Evolutionary conservation across 2,888 invertebrate species (phyloP).

Genomic region (Hydroisotoma schaefferi): DNA sequence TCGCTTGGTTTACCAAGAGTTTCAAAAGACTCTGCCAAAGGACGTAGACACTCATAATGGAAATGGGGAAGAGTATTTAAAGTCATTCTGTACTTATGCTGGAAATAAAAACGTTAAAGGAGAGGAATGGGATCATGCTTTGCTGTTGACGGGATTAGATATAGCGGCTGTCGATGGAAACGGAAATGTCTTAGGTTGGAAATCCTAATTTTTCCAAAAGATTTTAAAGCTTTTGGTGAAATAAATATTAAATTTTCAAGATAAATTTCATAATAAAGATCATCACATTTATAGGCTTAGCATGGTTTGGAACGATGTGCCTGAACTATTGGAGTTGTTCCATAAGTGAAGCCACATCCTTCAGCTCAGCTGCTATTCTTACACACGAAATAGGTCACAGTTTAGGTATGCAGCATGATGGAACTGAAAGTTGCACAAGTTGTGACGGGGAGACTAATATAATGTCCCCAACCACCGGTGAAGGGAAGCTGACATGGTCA

Average conservation of each 20-base stretch:
- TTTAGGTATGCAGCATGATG: constrained; percentile 33
- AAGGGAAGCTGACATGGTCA: constrained; percentile 33
- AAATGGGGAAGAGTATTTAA: constrained; percentile 24
- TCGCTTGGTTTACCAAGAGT: constrained; percentile 29
- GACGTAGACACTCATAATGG: constrained; percentile 10
- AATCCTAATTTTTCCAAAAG: not conserved
- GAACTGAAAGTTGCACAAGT: constrained; percentile 1
- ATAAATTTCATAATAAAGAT: not conserved
- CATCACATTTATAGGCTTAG: constrained; percentile 48
- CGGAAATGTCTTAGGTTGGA: not conserved
- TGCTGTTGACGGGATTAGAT: constrained; percentile 33
- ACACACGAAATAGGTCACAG: constrained; percentile 52
- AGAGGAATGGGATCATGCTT: constrained; percentile 28
- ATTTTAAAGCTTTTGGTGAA: not conserved
- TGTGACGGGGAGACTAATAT: constrained; percentile 24
- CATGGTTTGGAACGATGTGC: constrained; percentile 53
- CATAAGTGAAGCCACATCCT: constrained; percentile 43
- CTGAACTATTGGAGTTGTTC: constrained; percentile 51
- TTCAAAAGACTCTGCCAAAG: constrained; percentile 8
- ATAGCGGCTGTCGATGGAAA: constrained; percentile 14
- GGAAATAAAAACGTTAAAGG: constrained; percentile 26
- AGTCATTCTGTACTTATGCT: constrained; percentile 30
- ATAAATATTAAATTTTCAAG: not conserved
- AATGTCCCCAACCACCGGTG: constrained; percentile 37
- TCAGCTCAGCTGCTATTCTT: constrained; percentile 21